Percentiles rank a stretch among this genome's conserved stretches.
phyloP scores from a whole-genome alignment of 2,888 invertebrate species.

The Trichopoda pennipes region DNA sequence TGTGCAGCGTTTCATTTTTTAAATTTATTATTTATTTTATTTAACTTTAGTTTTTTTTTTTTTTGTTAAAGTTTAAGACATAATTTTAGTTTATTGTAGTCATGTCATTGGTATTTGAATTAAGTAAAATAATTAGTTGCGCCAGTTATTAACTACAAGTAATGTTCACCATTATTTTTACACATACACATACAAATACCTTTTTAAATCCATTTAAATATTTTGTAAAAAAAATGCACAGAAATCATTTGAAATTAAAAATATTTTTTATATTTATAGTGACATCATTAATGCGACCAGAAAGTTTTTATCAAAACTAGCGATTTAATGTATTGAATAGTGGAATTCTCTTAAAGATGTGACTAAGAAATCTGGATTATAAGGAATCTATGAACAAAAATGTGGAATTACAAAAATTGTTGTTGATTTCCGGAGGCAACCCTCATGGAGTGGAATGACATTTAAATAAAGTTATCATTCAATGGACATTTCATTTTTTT shows the following conservation, averaged over 20 bases:
- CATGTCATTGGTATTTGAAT: conserved; percentile 43
- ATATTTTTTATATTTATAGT: background rate
- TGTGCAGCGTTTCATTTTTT: background rate
- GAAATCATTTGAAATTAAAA: background rate
- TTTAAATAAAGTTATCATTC: too few species aligned
- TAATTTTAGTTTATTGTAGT: conserved; percentile 31
- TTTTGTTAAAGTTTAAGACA: conserved; percentile 41
- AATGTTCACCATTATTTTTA: background rate
- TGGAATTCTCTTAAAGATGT: too few species aligned
- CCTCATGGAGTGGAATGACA: too few species aligned
- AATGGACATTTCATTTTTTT: too few species aligned
- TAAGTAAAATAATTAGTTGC: conserved; percentile 74
- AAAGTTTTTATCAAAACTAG: too few species aligned
- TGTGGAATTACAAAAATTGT: too few species aligned
- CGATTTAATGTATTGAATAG: too few species aligned
- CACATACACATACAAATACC: background rate
- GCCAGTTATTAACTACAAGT: conserved; percentile 68
- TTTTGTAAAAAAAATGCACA: background rate
- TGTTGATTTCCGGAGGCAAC: too few species aligned
- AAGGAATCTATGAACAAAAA: too few species aligned
- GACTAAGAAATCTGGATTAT: too few species aligned
- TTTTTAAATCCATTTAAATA: background rate
- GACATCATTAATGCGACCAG: background rate
- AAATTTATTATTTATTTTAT: conserved; percentile 1
- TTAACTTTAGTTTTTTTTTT: too few species aligned